Conservation (phyloP, 2,888 invertebrate species). For the Hedychridium roseum region DNA sequence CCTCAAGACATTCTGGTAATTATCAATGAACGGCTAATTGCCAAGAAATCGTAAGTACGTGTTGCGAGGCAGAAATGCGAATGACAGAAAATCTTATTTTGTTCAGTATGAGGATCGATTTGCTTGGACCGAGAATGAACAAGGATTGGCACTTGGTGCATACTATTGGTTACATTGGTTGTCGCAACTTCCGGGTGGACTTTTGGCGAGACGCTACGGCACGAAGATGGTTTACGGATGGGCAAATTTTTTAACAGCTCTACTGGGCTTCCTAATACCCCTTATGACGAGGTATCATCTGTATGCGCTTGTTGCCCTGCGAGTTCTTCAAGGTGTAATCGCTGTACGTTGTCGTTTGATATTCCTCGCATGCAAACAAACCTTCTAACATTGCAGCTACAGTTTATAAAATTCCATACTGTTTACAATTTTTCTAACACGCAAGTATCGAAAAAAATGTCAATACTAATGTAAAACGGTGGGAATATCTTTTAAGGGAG, state of each 20-base stretch:
- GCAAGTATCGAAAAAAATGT: too few relatives aligned
- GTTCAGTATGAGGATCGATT: constrained; percentile 56
- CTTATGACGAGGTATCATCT: constrained; percentile 69
- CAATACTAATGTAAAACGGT: too few relatives aligned
- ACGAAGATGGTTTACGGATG: constrained; percentile 77
- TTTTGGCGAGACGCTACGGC: constrained; percentile 74
- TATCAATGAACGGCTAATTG: too few relatives aligned
- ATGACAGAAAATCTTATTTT: too few relatives aligned
- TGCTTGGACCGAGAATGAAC: constrained; percentile 73
- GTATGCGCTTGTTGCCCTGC: constrained; percentile 67
- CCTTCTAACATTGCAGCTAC: too few relatives aligned
- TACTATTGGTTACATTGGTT: constrained; percentile 80
- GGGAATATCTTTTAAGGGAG: constrained; percentile 64
- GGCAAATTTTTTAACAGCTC: constrained; percentile 71
- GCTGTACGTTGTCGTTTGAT: constrained; percentile 70
- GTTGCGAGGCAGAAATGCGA: too few relatives aligned
- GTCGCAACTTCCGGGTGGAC: constrained; percentile 77
- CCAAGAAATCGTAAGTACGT: too few relatives aligned
- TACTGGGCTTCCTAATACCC: constrained; percentile 74
- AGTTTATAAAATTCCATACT: too few relatives aligned
- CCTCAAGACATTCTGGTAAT: too few relatives aligned
- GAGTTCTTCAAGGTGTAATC: constrained; percentile 75
- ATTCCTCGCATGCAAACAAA: too few relatives aligned
- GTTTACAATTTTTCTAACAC: too few relatives aligned
- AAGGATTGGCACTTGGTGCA: constrained; percentile 71